Percentiles rank a stretch among this genome's conserved stretches.
Conservation (phyloP, 1,140 invertebrate species). For the Drosophila auraria region DNA sequence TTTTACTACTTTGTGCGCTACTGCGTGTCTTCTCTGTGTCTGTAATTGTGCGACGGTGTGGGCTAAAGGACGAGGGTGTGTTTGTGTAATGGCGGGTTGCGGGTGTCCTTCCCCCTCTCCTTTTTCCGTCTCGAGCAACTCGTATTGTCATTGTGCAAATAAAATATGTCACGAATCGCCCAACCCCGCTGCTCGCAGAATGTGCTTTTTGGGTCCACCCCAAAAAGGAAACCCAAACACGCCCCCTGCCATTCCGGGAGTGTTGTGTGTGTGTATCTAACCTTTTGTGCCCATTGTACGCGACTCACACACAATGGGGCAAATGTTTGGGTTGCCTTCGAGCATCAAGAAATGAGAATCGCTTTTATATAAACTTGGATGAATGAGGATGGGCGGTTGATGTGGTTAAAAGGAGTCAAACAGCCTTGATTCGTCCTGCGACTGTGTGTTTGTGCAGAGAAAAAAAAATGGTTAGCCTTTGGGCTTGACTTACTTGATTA, state of each 20-base stretch:
- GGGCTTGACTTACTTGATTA: neutral
- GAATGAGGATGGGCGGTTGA: slow-evolving; percentile 41
- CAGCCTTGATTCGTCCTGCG: slow-evolving; percentile 26
- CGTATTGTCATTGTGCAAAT: slow-evolving; percentile 84
- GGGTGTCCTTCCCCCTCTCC: slow-evolving; percentile 34
- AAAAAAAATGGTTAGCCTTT: neutral
- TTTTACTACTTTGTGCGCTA: slow-evolving; percentile 78
- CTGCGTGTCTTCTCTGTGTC: slow-evolving; percentile 35
- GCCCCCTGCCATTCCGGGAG: slow-evolving; percentile 46
- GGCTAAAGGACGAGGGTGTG: slow-evolving; percentile 52
- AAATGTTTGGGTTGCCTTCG: slow-evolving; percentile 57
- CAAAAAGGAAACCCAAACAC: slow-evolving; percentile 55
- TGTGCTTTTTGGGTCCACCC: slow-evolving; percentile 49
- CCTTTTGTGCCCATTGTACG: slow-evolving; percentile 77
- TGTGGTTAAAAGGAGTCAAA: slow-evolving; percentile 46
- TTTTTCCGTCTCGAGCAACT: slow-evolving; percentile 62
- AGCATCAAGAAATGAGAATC: slow-evolving; percentile 62
- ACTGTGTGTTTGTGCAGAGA: slow-evolving; percentile 7
- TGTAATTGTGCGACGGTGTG: slow-evolving; percentile 47
- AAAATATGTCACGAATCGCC: slow-evolving; percentile 84
- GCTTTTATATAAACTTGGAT: slow-evolving; percentile 81
- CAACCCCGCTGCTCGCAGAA: slow-evolving; percentile 42
- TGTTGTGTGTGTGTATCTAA: slow-evolving; percentile 58
- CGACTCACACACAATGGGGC: slow-evolving; percentile 52
- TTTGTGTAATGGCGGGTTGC: slow-evolving; percentile 74